These are phyloP conservation scores for Peromyscus leucopus DNA, from an alignment of 2,113 vertebrate species.

Conservation along the genomic window DNA sequence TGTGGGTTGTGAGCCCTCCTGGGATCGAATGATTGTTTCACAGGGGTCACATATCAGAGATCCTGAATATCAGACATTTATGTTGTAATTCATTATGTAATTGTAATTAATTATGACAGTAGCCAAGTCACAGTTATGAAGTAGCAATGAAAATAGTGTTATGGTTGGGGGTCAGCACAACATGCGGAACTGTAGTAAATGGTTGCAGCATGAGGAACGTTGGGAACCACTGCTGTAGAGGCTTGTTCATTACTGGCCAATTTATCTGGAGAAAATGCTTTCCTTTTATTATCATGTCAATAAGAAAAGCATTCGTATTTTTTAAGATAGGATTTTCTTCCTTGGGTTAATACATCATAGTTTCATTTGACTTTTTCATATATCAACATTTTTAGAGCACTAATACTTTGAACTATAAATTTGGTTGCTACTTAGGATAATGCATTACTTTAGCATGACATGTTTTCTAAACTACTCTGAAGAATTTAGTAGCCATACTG, in stretches of 20 bases:
- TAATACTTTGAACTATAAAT: constrained; percentile 8
- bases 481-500: constrained; percentile 43
- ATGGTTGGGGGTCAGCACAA: neutral
- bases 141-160: neutral
- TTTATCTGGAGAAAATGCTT: constrained; percentile 7
- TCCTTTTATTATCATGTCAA: neutral
- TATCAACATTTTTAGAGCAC: neutral
- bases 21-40: neutral
- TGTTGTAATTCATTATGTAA: neutral
- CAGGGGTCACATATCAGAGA: neutral
- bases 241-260: constrained; percentile 4
- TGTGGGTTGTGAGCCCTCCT: neutral
- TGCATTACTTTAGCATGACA: neutral
- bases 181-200: neutral
- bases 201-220: neutral
- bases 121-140: neutral
- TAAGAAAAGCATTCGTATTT: constrained; percentile 47
- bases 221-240: neutral
- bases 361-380: constrained; percentile 24
- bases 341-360: neutral
- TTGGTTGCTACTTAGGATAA: constrained; percentile 28
- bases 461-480: constrained; percentile 9
- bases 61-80: neutral
- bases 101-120: neutral
- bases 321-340: neutral